These are phyloP conservation scores for Pocota personata DNA, from an alignment of 2,888 invertebrate species.

Conservation along the genomic window DNA sequence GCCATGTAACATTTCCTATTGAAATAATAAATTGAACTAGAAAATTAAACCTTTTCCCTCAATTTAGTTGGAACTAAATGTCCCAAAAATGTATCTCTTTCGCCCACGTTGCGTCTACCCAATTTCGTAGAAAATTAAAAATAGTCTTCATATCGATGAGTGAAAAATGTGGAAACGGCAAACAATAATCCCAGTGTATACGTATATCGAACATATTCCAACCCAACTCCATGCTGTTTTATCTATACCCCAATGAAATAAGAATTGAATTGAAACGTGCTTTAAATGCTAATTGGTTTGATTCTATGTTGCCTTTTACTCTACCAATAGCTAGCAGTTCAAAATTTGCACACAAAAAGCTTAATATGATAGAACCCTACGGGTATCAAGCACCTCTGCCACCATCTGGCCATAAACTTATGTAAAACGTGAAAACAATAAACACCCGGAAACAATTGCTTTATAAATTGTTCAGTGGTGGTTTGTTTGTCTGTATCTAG, in stretches of 20 bases:
- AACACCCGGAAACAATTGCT: neutral
- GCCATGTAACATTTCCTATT: too few species aligned
- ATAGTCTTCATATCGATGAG: neutral
- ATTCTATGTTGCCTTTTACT: neutral
- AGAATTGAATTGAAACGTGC: neutral
- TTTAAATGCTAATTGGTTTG: neutral
- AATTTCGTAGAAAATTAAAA: neutral
- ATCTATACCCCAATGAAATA: neutral
- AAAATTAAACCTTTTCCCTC: too few species aligned
- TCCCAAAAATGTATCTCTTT: too few species aligned
- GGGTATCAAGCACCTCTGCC: neutral
- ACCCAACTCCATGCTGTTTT: too few species aligned
- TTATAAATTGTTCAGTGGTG: neutral
- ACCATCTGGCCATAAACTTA: too few species aligned
- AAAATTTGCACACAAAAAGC: neutral
- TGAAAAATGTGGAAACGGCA: neutral
- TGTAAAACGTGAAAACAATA: neutral
- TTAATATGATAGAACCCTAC: neutral
- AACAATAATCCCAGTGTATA: neutral
- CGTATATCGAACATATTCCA: neutral
- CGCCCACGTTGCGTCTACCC: too few species aligned
- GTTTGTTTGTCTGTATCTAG: neutral
- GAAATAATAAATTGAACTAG: too few species aligned
- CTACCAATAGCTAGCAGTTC: neutral
- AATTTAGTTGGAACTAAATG: too few species aligned